phyloP scores from a whole-genome alignment of 2,113 vertebrate genomes.

The Tricholaema leucomelas region DNA sequence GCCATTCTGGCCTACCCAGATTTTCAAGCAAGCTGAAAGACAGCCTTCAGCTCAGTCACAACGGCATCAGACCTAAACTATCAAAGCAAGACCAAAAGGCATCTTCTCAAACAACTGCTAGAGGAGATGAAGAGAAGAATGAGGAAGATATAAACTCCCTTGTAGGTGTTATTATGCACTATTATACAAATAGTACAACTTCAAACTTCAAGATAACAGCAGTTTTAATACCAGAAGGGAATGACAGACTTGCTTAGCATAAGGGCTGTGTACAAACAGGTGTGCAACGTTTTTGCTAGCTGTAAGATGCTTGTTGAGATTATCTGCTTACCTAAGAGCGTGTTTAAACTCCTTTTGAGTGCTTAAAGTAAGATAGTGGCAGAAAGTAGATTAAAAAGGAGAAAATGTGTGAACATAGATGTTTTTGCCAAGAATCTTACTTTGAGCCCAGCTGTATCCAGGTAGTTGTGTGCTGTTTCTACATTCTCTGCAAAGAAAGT shows the following conservation, averaged over 20 bases:
- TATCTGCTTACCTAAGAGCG: neutral
- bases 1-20: neutral
- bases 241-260: neutral
- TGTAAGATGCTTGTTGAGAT: neutral
- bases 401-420: neutral
- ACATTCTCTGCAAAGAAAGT: neutral
- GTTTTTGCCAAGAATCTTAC: neutral
- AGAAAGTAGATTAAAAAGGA: neutral
- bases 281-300: neutral
- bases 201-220: slow-evolving; percentile 11
- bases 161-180: neutral
- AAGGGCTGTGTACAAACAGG: neutral
- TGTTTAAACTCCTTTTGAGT: neutral
- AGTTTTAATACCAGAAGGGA: slow-evolving; percentile 32
- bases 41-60: neutral
- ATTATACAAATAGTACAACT: neutral
- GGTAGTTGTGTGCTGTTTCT: neutral
- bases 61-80: neutral
- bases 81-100: slow-evolving; percentile 1
- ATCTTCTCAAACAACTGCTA: slow-evolving; percentile 10
- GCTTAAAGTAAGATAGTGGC: neutral
- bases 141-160: neutral
- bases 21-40: neutral
- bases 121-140: slow-evolving; percentile 1
- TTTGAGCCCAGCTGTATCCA: neutral